Evolutionary conservation across 2,888 invertebrate species (phyloP), one percentile per base, ranked within the genome.

Genomic region (Matsumyia berberina): DNA sequence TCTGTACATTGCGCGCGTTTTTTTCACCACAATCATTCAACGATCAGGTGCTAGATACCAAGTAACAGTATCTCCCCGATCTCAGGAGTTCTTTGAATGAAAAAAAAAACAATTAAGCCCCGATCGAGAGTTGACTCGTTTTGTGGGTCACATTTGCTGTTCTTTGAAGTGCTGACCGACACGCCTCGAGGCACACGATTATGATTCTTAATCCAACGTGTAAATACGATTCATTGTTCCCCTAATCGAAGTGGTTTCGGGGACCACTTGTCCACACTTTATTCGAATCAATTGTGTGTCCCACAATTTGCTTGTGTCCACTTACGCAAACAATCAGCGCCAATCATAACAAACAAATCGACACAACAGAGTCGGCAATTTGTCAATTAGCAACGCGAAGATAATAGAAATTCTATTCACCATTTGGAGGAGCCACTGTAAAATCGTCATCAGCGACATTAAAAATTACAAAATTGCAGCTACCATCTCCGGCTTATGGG

Each of bases 261-360:
- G 35, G 19, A 8, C 24, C 35, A 64, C 49, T 64, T 49, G 64
- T 64, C 64, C 24, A 49, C 62, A 64, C 46, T 46, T 46, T 31
- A 33, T 12, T 64, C 24, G 15, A 24, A 46, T 33, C n/a, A n/a
- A n/a, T n/a, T n/a, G n/a, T n/a, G n/a, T n/a, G n/a, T n/a, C n/a
- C 31, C 53, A 12, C 31, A 8, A 31, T 53, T 53, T 55, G 5
- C 31, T 53, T 53, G 31, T 53, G 31, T 15, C 29, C 42, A 35
- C 35, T 33, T 33, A 17, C 11, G 33, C 17, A 33, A 46, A 33
- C 62, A 62, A 44, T 44, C 31, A n/a, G 33, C 3, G 2, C 15
- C 12, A 15, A 31, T 19, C 9, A 42, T 4, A 31, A 24, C 24
- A 60, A 42, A 42, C 9, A 42, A 31, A 60, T 46, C 29, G 19